A percentile compares a stretch with the other conserved stretches of the same genome.
phyloP scores from a whole-genome alignment of 2,113 vertebrate species.

The Cisticola juncidis region DNA sequence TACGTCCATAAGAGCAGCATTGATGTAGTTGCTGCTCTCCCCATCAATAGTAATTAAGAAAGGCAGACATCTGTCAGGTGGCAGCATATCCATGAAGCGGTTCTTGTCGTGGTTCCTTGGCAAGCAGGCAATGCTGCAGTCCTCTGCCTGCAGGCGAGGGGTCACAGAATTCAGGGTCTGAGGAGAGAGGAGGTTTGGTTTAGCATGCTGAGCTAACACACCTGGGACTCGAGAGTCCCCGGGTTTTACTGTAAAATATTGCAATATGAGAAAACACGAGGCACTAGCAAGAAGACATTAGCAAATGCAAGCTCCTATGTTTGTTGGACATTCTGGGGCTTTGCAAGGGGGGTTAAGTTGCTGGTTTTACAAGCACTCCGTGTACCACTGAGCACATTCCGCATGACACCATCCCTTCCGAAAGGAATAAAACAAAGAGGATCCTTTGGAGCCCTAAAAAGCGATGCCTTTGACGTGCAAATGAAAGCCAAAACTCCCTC shows the following conservation, averaged over 20 bases:
- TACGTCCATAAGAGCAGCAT: constrained; percentile 98
- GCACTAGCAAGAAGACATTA: neutral
- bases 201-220: neutral
- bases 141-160: constrained; percentile 94
- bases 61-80: constrained; percentile 97
- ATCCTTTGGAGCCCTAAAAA: neutral
- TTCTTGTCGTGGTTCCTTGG: constrained; percentile 99
- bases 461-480: neutral
- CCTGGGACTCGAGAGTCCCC: neutral
- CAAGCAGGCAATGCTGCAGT: constrained; percentile 98
- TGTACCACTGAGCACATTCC: neutral
- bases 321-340: neutral
- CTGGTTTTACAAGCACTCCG: neutral
- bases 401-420: rapidly evolving
- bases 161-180: constrained; percentile 99
- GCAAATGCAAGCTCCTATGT: neutral
- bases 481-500: neutral
- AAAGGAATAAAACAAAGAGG: neutral
- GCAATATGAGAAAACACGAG: neutral
- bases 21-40: constrained; percentile 99
- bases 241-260: neutral
- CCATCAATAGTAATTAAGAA: constrained; percentile 99
- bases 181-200: neutral
- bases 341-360: neutral
- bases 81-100: constrained; percentile 98